Base-by-base conservation (phyloP, 2,113 vertebrate genomes). In the Gymnorhina tibicen region DNA sequence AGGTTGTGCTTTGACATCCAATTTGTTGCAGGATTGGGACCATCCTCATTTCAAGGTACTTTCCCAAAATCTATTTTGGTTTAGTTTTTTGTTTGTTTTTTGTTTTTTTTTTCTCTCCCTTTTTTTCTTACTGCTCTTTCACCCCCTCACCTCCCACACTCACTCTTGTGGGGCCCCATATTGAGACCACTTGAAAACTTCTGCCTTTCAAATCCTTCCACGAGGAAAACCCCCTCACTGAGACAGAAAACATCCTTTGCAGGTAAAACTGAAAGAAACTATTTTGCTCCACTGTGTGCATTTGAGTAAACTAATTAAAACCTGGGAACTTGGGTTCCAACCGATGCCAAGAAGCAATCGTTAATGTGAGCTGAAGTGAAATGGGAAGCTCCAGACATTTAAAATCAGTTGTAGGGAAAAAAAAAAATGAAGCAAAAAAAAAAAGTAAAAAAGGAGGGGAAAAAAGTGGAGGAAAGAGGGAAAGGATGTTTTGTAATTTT, bases 241-340 rank as follows among this genome's bases (percentile, higher is more conserved):
- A 84, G 59, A 94, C n/a, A 17, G 95, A 86, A 97, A 96, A 91
- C 91, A 68, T 89, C 91, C 88, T 93, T 76, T 69, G 69, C 96
- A 97, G 96, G 96, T 97, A 94, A 91, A 93, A 69, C 94, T 96
- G 84, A 97, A 97, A 97, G 91, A 84, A 94, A 91, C 76, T 74
- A 67, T 91, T 97, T 97, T 90, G 75, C 90, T 76, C 84, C 8
- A 9, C 59, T 85, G 84, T 7, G 9, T 79, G 73, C 20, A 2
- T 95, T 91, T 96, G 64, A 95, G 91, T 86, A 95, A 96, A 95
- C 80, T 93, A 96, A 96, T 97, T 96, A 95, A 95, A 97, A 96
- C 83, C 80, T 87, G 68, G 73, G 96, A 97, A 83, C 59, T 10
- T 85, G n/a, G 30, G 47, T 82, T 91, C 93, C 83, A 77, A 75